Base-by-base conservation (phyloP, 2,113 vertebrate genomes). In the Corydoras sp. region DNA sequence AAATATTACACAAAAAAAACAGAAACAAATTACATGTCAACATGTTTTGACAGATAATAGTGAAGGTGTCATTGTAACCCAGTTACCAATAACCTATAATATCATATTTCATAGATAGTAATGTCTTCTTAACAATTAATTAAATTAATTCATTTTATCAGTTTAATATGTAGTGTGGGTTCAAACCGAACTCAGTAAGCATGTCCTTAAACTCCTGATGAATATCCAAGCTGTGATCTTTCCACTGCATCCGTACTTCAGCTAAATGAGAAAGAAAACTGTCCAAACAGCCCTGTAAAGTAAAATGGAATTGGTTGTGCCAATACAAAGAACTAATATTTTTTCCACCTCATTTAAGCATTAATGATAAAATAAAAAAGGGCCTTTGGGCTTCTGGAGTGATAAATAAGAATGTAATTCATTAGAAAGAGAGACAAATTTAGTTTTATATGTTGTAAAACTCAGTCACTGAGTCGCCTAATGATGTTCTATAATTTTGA, bases 161-260 rank as follows among this genome's bases (percentile, higher is more conserved):
- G 51, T 32, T 10, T 2, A 43, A 43, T 1, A 88, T 79, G 71
- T 89, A 77, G 73, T 83, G 74, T 2, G 84, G 81, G 24, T 69
- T 91, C 73, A 93, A 85, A 18, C 88, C 81, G 32, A 89, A 88
- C 10, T 90, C 87, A 49, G 51, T 30, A 3, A 93, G 84, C 71
- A 59, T 71, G 3, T 87, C 75, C 81, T 86, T 88, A 78, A 89
- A 70, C 50, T 84, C 78, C 61, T 43, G 35, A 0, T 89, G 77
- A 11, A 81, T 75, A 67, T 13, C 15, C 0, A 24, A 69, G 11
- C 75, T 79, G 12, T 81, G 74, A 3, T 80, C 66, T 50, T 87
- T 73, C 88, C 88, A 86, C 35, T 71, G 67, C 15, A 73, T 76
- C n/a, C 62, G 84, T 62, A 82, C 14, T 0, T 62, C 73, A 74